Conservation (phyloP, 1,140 invertebrate genomes). For the Schmidtea mediterranea region DNA sequence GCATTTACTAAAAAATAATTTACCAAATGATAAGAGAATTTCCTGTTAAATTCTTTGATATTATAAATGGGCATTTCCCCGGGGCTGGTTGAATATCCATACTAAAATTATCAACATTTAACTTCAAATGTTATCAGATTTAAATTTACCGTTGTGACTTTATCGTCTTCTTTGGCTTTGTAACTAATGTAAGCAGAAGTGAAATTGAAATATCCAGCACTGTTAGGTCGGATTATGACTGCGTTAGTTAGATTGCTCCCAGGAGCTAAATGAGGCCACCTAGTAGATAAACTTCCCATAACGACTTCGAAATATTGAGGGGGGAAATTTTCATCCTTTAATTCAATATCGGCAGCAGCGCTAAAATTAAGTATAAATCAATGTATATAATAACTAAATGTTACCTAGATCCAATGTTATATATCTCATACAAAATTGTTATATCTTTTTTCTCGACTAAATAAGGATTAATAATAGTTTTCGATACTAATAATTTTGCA, state of each 20-base stretch:
- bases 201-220: constrained; percentile 82
- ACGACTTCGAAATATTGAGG: constrained; percentile 57
- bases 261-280: constrained; percentile 60
- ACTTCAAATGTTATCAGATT: too few species aligned
- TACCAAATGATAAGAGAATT: constrained; percentile 81
- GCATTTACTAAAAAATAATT: constrained; percentile 15
- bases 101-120: constrained; percentile 32
- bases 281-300: constrained; percentile 50
- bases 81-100: constrained; percentile 68
- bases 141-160: constrained; percentile 16
- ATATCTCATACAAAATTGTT: constrained; percentile 49
- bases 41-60: constrained; percentile 78
- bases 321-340: constrained; percentile 64
- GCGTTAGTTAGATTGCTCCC: constrained; percentile 73
- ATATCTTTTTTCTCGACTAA: constrained; percentile 91
- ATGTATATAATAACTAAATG: constrained; percentile 6
- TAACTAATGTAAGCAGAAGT: constrained; percentile 74
- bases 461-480: constrained; percentile 65
- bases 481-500: constrained; percentile 29
- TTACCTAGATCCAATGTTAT: constrained; percentile 32
- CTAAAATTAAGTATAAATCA: constrained; percentile 23
- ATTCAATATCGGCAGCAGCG: constrained; percentile 55
- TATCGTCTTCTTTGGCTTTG: constrained; percentile 36
- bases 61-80: constrained; percentile 82
- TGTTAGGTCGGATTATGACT: constrained; percentile 58